Conservation (phyloP, 1,140 invertebrate genomes). For the Ceratosolen fusciceps region DNA sequence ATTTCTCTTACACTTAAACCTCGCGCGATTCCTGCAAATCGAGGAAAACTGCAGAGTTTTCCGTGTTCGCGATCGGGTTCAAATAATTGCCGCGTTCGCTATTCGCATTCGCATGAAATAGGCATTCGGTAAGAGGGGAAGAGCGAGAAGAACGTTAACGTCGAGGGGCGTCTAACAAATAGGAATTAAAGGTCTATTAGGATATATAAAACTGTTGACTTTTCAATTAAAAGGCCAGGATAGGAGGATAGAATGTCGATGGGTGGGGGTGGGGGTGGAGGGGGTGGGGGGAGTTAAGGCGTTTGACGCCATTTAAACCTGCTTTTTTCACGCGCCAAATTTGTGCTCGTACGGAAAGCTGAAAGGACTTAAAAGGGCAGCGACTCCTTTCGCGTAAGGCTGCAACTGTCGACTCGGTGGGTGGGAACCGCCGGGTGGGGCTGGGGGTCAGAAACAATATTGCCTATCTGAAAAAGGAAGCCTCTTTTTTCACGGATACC, state of each 20-base stretch:
- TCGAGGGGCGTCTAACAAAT: too few relatives aligned
- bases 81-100: too few relatives aligned
- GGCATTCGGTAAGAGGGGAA: too few relatives aligned
- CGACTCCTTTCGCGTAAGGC: background rate
- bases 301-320: background rate
- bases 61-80: too few relatives aligned
- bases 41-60: too few relatives aligned
- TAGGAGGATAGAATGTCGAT: too few relatives aligned
- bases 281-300: too few relatives aligned
- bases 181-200: background rate
- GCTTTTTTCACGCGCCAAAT: background rate
- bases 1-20: too few relatives aligned
- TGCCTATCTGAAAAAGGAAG: background rate
- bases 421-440: background rate
- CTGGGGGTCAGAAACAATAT: background rate
- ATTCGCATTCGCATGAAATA: too few relatives aligned
- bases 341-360: background rate
- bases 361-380: background rate
- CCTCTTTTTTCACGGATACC: background rate
- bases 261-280: background rate
- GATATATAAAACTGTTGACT: background rate
- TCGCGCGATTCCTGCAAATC: too few relatives aligned
- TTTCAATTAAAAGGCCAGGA: background rate
- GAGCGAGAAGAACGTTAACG: too few relatives aligned
- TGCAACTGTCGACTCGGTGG: background rate